Evolutionary conservation across 2,113 vertebrate species (phyloP), one percentile per base, ranked within the genome.

Genomic region (Verasper variegatus): DNA sequence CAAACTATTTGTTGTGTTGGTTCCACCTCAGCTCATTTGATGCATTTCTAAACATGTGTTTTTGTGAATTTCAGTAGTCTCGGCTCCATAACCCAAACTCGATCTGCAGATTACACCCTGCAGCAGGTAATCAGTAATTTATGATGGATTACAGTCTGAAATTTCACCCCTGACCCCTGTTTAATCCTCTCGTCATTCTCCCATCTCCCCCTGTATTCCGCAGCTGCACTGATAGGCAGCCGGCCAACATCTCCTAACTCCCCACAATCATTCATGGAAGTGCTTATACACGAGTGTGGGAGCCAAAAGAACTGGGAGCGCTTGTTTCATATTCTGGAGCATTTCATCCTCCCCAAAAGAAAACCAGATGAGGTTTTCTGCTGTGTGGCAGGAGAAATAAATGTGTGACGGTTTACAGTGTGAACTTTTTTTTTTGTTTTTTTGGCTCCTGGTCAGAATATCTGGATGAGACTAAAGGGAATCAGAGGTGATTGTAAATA

Each of bases 221-320:
- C 90, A 90, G 92, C 91, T 93, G 90, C 87, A 84, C 85, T 86
- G 92, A 93, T 93, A 92, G 92, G 92, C 87, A 83, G 52, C 68
- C 13, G 72, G 90, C 92, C 92, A 92, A 61, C 82, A 74, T 74
- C 77, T 90, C 73, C 72, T 18, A 83, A 88, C 87, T 83, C 84
- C 83, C 80, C 47, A 80, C 88, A 77, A 89, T 88, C 83, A 81
- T 81, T 88, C 90, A 92, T 84, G 77, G 83, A 87, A 76, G 82
- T 80, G 67, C 81, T 82, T 51, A 51, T 51, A 18, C n/a, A 21
- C 18, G 60, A 79, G 74, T 83, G 86, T 82, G 82, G 67, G 82
- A 91, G 92, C 83, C 88, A 83, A 71, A n/a, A 71, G 42, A 31
- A 74, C 78, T 5, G 64, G 76, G 85, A 86, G 84, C 54, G 47